Percentiles rank a stretch among this genome's conserved stretches.
Evolutionary conservation across 2,888 invertebrate genomes (phyloP).

Genomic region (Brenthis ino): DNA sequence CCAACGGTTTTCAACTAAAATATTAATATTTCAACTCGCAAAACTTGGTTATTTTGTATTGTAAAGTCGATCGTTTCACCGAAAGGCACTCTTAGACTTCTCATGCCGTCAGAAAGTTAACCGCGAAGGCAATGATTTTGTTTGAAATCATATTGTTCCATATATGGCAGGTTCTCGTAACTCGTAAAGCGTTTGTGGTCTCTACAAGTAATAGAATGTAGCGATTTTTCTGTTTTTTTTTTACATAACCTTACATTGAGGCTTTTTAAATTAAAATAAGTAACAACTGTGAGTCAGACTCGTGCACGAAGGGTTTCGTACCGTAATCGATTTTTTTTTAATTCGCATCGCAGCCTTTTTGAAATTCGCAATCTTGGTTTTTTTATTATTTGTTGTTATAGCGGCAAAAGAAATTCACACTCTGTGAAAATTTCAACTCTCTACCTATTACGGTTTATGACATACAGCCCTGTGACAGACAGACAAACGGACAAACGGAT

Average conservation of each 20-base stretch:
- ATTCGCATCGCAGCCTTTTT: no score
- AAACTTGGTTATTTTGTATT: slow-evolving; percentile 10
- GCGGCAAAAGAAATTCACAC: not conserved
- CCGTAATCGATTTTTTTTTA: no score
- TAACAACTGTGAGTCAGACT: no score
- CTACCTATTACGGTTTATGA: no score
- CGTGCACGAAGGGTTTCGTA: no score
- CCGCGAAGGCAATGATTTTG: slow-evolving; percentile 56
- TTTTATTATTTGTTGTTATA: not conserved
- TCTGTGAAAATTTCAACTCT: not conserved
- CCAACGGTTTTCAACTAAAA: slow-evolving; percentile 3
- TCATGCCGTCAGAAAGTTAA: slow-evolving; percentile 33
- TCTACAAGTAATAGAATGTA: slow-evolving; percentile 37
- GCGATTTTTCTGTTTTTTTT: slow-evolving; percentile 19
- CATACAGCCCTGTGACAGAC: no score
- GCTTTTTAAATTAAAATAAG: slow-evolving; percentile 3
- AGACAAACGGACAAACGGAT: no score
- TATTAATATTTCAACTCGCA: slow-evolving; percentile 7
- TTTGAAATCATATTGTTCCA: slow-evolving; percentile 75
- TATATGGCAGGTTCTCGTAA: slow-evolving; percentile 54
- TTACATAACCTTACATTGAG: not conserved
- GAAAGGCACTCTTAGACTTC: slow-evolving; percentile 35
- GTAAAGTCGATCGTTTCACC: slow-evolving; percentile 16
- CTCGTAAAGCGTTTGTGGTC: slow-evolving; percentile 52
- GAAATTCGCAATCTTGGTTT: no score